These are phyloP conservation scores for Anguilla megastoma DNA, from an alignment of 2,797 vertebrate species.

Conservation along the genomic window DNA sequence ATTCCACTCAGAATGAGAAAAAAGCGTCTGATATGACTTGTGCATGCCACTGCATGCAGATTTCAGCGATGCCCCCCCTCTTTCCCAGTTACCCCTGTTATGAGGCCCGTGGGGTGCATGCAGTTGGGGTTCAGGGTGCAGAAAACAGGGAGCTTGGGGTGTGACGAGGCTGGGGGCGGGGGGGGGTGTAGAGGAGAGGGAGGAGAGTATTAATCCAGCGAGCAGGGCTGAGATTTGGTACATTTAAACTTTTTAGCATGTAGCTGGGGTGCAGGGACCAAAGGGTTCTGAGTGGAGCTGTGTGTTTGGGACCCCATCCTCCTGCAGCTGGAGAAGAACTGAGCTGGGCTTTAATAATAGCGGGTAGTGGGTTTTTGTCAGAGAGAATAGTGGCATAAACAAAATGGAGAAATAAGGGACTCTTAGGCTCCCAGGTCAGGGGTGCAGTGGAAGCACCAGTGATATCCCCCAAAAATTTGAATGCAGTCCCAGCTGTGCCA, in stretches of 20 bases:
- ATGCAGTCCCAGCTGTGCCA: too few relatives aligned
- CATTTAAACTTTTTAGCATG: neutral
- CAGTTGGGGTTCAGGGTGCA: constrained; percentile 14
- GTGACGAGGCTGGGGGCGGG: neutral
- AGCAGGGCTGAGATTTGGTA: neutral
- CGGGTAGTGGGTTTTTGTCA: neutral
- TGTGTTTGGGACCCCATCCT: neutral
- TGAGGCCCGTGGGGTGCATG: constrained; percentile 43
- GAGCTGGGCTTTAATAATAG: neutral
- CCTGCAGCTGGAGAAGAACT: neutral
- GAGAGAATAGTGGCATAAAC: neutral
- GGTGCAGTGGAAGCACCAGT: too few relatives aligned
- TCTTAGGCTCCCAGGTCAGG: too few relatives aligned
- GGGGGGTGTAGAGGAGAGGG: neutral
- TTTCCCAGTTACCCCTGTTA: neutral
- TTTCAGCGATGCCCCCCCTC: constrained; percentile 17
- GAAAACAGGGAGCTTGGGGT: neutral
- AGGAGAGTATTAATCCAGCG: neutral
- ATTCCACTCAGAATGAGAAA: constrained; percentile 67
- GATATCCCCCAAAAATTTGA: too few relatives aligned
- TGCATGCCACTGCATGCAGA: constrained; percentile 71
- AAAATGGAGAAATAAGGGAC: neutral
- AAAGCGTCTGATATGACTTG: constrained; percentile 51
- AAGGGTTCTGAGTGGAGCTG: neutral
- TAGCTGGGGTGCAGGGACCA: neutral